Base-by-base conservation (phyloP, 2,888 invertebrate genomes). In the Lithophane leautieri region DNA sequence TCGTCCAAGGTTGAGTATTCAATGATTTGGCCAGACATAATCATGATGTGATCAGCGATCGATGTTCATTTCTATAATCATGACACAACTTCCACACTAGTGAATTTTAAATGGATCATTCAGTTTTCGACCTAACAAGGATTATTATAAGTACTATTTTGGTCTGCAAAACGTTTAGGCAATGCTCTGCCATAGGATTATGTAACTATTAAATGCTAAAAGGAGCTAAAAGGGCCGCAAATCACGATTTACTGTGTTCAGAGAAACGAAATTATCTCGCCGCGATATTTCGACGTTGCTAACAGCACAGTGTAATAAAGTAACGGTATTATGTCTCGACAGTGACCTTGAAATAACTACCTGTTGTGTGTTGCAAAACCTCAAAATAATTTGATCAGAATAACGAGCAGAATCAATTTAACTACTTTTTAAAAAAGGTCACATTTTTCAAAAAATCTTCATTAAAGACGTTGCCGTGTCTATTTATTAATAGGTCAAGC, bases 161-260 rank as follows among this genome's bases (percentile, higher is more conserved):
- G 28, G 73, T 73, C 22, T 58, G 72, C 28, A 58, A n/a, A 16
- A 52, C 52, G n/a, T 66, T 50, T 28, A n/a, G 52, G 50, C 16
- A 67, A n/a, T 40, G 19, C 50, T 16, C 34, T 16, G 52, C 28
- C 34, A 42, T 25, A 67, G 22, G 25, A 19, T 56, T 14, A 19
- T 34, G 28, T 54, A 44, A 56, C 52, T 71, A 72, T 19, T 71
- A 72, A 72, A 72, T 70, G 71, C 72, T 70, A 70, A 34, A 70
- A 34, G 54, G 67, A n/a, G 52, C 52, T 54, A 54, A 11, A 54
- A 54, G n/a, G 44, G 44, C 34, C 34, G 28, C 4, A 16, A 70
- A 25, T 40, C 25, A 68, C 50, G 14, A 67, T 42, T 67, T 3
- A 63, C 12, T n/a, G 40, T n/a, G 19, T 40, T 19, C n/a, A 2